Conservation (phyloP, 1,140 invertebrate genomes). For the Chrysopa pallens region DNA sequence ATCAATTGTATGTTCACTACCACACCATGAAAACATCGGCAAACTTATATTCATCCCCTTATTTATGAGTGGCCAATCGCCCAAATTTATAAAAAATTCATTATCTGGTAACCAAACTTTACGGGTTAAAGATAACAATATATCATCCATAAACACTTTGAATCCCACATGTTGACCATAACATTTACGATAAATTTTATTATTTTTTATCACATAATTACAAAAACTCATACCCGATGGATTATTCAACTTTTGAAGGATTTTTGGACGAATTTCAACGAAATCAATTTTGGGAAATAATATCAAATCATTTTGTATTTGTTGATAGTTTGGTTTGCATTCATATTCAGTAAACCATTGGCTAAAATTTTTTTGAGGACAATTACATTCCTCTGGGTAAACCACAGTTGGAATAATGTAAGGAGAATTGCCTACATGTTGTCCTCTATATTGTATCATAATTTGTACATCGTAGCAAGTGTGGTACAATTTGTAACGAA, state of each 20-base stretch:
- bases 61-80: conserved; percentile 79
- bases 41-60: conserved; percentile 24
- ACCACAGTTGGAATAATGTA: conserved; percentile 45
- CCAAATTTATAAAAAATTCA: conserved; percentile 85
- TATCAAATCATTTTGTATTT: conserved; percentile 60
- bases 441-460: conserved; percentile 42
- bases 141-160: conserved; percentile 86
- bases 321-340: conserved; percentile 43
- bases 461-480: conserved; percentile 55
- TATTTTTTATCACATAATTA: not conserved
- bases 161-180: conserved; percentile 92
- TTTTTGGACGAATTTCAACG: conserved; percentile 39
- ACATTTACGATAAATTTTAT: conserved; percentile 61
- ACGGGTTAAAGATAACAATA: conserved; percentile 63
- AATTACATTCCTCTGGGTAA: conserved; percentile 72
- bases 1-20: conserved; percentile 64
- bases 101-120: conserved; percentile 75
- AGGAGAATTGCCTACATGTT: conserved; percentile 47
- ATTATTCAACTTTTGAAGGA: conserved; percentile 13
- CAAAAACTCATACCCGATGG: not conserved
- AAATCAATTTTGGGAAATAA: conserved; percentile 57
- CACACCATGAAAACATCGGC: conserved; percentile 96
- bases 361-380: conserved; percentile 43
- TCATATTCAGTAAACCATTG: conserved; percentile 48
- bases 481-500: conserved; percentile 65